A percentile compares a stretch with the other conserved stretches of the same genome.
phyloP scores from a whole-genome alignment of 2,797 vertebrate species.

The Rhabdomys pumilio region DNA sequence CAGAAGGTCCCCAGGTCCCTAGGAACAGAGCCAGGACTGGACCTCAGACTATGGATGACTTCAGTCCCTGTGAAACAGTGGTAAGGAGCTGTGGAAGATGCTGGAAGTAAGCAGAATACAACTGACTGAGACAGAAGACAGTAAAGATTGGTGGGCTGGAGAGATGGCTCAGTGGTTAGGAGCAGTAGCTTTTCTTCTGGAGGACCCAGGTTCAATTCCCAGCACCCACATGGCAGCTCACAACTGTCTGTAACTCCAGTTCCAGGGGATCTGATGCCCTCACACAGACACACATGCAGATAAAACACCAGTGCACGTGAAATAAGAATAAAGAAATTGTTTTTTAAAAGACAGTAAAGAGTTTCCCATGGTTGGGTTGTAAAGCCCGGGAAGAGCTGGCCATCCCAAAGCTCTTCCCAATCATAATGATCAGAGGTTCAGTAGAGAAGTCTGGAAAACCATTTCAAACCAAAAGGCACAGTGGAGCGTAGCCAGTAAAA shows the following conservation, averaged over 20 bases:
- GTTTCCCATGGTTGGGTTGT: neutral
- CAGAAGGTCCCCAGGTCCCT: neutral
- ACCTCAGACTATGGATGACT: rapidly evolving
- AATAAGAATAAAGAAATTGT: neutral
- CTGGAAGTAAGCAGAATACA: neutral
- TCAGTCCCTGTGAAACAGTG: neutral
- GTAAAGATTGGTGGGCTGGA: neutral
- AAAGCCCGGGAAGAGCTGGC: neutral
- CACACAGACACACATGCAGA: neutral
- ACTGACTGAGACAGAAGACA: neutral
- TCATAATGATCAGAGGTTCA: conserved; percentile 74
- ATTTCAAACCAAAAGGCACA: conserved; percentile 85
- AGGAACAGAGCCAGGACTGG: neutral
- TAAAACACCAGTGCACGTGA: neutral
- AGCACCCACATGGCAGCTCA: neutral
- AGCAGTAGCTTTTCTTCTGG: neutral
- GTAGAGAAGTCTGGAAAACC: conserved; percentile 77
- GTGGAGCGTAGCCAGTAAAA: conserved; percentile 69
- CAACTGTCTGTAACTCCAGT: neutral
- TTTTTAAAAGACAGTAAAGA: neutral
- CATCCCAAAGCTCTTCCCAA: neutral
- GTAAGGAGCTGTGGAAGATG: neutral
- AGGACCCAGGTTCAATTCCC: neutral
- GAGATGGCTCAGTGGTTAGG: neutral
- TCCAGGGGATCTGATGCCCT: neutral